These are phyloP conservation scores for Baccha elongata DNA, from an alignment of 2,888 invertebrate species.

Conservation along the genomic window DNA sequence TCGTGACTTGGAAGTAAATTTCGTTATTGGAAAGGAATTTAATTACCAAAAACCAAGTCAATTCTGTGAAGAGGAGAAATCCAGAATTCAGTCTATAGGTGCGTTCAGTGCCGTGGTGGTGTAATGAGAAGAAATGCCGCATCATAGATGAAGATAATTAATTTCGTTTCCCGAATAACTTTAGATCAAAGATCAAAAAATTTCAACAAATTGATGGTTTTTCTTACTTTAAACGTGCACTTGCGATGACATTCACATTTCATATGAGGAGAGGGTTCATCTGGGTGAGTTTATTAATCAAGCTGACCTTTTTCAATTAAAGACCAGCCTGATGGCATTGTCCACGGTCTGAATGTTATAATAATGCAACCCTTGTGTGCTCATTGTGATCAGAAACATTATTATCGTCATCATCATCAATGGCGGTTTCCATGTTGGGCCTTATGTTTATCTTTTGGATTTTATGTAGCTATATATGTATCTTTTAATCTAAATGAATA, in stretches of 20 bases:
- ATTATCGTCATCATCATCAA: conserved; percentile 14
- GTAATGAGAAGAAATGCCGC: conserved; percentile 41
- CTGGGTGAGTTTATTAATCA: conserved; percentile 43
- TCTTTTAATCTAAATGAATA: conserved; percentile 60
- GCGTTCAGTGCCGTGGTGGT: neutral
- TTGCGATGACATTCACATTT: conserved; percentile 1
- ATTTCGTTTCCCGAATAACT: conserved; percentile 61
- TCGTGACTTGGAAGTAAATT: conserved; percentile 38
- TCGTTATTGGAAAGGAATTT: conserved; percentile 63
- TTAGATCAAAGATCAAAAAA: conserved; percentile 64
- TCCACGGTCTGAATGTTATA: neutral
- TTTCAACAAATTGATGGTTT: conserved; percentile 46
- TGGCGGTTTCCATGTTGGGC: conserved; percentile 8
- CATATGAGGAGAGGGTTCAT: conserved; percentile 17
- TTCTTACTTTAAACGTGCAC: conserved; percentile 11
- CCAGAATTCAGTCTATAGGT: neutral
- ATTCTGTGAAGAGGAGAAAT: conserved; percentile 8
- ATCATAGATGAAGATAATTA: conserved; percentile 52
- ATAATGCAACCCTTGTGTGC: conserved; percentile 36
- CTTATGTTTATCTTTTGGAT: neutral
- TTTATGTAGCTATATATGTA: conserved; percentile 16
- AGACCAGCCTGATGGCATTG: conserved; percentile 2
- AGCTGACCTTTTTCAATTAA: conserved; percentile 67
- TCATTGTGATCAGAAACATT: conserved; percentile 37
- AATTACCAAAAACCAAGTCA: conserved; percentile 51